Conservation (phyloP, 2,888 invertebrate species). For the Resseliella maxima region DNA sequence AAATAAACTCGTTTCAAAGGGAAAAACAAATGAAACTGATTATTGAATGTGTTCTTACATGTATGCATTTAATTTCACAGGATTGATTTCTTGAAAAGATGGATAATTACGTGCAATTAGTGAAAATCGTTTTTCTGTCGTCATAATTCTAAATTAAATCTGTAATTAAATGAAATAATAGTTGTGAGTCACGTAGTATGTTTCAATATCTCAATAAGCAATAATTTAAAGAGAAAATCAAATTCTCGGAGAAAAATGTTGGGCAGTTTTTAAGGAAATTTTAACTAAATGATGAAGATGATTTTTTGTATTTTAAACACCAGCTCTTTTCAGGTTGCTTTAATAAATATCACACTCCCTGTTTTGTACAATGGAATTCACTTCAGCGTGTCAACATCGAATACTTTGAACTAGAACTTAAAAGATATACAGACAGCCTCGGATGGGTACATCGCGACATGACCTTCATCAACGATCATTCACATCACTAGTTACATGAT, state of each 20-base stretch:
- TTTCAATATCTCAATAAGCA: too few species aligned
- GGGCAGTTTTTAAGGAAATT: too few species aligned
- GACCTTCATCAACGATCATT: not conserved
- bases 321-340: not conserved
- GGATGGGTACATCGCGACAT: not conserved
- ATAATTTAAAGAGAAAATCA: too few species aligned
- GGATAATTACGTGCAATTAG: slow-evolving; percentile 56
- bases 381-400: not conserved
- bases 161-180: slow-evolving; percentile 22
- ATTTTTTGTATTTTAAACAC: not conserved
- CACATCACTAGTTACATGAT: not conserved
- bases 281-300: too few species aligned
- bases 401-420: slow-evolving; percentile 36
- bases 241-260: too few species aligned
- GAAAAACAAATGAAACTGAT: too few species aligned
- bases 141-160: not conserved
- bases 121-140: slow-evolving; percentile 46
- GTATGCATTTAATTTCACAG: slow-evolving; percentile 38
- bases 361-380: not conserved
- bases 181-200: not conserved
- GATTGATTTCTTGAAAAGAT: slow-evolving; percentile 55
- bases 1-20: not conserved
- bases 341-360: not conserved
- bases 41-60: not conserved
- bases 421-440: not conserved